Evolutionary conservation across 2,888 invertebrate species (phyloP).

Genomic region (Criorhina ranunculi): DNA sequence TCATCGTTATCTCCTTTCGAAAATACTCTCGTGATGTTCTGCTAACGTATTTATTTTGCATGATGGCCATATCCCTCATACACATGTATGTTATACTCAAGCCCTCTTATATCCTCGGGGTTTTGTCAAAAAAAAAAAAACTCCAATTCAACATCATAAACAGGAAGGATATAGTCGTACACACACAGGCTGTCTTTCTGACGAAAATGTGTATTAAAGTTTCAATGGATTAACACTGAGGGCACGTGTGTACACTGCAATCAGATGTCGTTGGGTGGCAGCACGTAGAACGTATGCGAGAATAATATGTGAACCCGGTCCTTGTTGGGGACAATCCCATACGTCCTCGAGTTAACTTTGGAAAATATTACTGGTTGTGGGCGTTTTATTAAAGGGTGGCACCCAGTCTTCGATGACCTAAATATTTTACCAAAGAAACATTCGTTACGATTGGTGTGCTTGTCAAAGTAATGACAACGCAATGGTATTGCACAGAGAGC

Average conservation of each 20-base stretch:
- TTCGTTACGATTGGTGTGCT: slow-evolving; percentile 3
- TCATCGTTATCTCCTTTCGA: slow-evolving; percentile 41
- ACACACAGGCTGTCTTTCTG: neutral
- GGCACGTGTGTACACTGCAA: slow-evolving; percentile 40
- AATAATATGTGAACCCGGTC: neutral
- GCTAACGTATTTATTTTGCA: slow-evolving; percentile 63
- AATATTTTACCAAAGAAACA: neutral
- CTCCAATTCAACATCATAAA: slow-evolving; percentile 7
- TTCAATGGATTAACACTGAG: slow-evolving; percentile 56
- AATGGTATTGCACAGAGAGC: neutral
- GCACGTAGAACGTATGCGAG: slow-evolving; percentile 60
- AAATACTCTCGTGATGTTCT: slow-evolving; percentile 44
- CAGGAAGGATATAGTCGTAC: slow-evolving; percentile 16
- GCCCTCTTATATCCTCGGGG: neutral
- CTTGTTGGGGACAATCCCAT: neutral
- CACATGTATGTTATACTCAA: neutral
- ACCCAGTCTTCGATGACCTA: neutral
- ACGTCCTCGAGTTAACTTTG: neutral
- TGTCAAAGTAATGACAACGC: slow-evolving; percentile 22
- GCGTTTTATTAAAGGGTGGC: slow-evolving; percentile 25
- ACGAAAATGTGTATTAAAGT: slow-evolving; percentile 50
- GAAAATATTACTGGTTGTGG: slow-evolving; percentile 20
- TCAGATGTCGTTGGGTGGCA: slow-evolving; percentile 34
- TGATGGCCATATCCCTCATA: slow-evolving; percentile 44
- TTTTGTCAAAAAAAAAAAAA: neutral